Evolutionary conservation across 2,888 invertebrate species (phyloP).

Genomic region (Pterostichus niger): DNA sequence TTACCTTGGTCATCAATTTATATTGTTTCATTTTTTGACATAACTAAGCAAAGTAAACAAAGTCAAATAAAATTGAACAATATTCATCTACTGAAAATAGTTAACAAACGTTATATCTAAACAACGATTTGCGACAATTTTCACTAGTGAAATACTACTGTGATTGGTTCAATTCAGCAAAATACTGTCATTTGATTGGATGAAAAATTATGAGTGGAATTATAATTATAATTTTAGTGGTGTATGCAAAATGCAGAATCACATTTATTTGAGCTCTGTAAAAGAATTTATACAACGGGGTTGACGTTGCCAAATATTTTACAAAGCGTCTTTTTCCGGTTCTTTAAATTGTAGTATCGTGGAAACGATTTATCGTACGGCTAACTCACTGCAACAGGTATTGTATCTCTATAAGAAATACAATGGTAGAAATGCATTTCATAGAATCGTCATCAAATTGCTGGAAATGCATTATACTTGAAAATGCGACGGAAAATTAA

Average conservation of each 20-base stretch:
- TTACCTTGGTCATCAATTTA: too few species aligned
- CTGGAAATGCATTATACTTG: constrained; percentile 17
- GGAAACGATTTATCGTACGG: constrained; percentile 54
- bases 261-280: neutral
- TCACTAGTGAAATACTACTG: too few species aligned
- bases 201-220: too few species aligned
- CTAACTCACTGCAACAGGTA: constrained; percentile 49
- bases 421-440: constrained; percentile 35
- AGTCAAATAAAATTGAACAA: too few species aligned
- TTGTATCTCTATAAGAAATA: constrained; percentile 30
- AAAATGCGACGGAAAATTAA: neutral
- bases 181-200: too few species aligned
- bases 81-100: too few species aligned
- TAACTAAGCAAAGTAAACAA: too few species aligned
- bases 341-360: constrained; percentile 48
- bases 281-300: constrained; percentile 4
- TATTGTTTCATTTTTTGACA: too few species aligned
- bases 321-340: constrained; percentile 41
- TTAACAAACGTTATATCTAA: too few species aligned
- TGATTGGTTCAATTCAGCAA: too few species aligned
- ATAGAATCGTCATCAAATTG: constrained; percentile 7
- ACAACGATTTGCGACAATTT: too few species aligned
- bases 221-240: neutral
- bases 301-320: constrained; percentile 47
- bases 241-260: neutral